Evolutionary conservation across 2,888 invertebrate species (phyloP).

Genomic region (Eretmocerus hayati): DNA sequence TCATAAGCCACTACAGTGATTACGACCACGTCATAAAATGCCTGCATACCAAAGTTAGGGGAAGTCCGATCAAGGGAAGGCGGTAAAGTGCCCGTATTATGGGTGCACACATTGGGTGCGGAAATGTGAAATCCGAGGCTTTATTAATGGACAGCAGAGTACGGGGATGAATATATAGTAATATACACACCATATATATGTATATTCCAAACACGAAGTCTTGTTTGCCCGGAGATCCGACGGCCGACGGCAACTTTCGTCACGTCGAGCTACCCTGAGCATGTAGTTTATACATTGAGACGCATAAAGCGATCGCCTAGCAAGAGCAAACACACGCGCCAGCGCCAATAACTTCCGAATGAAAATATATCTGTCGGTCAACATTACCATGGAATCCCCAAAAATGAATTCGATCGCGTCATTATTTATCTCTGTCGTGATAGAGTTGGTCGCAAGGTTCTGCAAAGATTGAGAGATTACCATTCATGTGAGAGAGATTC

Average conservation of each 20-base stretch:
- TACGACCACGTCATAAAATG: too few species aligned
- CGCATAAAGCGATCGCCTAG: too few species aligned
- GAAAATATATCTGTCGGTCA: conserved; percentile 47
- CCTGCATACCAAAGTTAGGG: too few species aligned
- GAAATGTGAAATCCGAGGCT: conserved; percentile 41
- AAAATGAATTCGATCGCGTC: conserved; percentile 12
- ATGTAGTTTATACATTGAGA: conserved; percentile 28
- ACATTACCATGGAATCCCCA: too few species aligned
- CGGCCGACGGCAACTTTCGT: conserved; percentile 21
- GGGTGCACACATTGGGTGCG: conserved; percentile 1
- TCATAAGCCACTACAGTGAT: too few species aligned
- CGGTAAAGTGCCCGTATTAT: too few species aligned
- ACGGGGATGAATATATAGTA: conserved; percentile 8
- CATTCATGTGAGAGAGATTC: too few species aligned
- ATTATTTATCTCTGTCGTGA: conserved; percentile 12
- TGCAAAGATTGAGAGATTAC: too few species aligned
- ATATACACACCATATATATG: neutral
- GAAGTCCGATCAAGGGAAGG: too few species aligned
- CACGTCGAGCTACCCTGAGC: conserved; percentile 26
- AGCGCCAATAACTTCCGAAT: conserved; percentile 47
- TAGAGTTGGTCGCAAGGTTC: too few species aligned
- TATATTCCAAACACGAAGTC: neutral
- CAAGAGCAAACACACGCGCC: conserved; percentile 20
- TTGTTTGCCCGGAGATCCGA: conserved; percentile 2
- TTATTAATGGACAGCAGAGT: conserved; percentile 44